A percentile compares a stretch with the other conserved stretches of the same genome.
Conservation (phyloP, 1,140 invertebrate genomes). For the Neodiprion fabricii region DNA sequence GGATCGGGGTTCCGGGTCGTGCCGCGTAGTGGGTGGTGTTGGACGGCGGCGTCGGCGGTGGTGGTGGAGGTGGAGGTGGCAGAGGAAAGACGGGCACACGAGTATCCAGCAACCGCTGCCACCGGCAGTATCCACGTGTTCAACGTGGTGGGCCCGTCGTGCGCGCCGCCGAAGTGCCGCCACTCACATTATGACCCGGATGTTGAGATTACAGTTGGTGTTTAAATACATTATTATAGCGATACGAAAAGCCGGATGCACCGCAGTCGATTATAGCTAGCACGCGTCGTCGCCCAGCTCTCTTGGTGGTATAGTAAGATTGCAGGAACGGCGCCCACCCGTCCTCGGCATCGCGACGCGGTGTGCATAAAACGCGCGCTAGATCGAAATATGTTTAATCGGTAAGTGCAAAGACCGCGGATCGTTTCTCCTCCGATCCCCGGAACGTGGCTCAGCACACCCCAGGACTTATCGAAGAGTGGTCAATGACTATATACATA, state of each 20-base stretch:
- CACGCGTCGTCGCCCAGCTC: conserved; percentile 48
- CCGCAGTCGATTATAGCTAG: conserved; percentile 21
- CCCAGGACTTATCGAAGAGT: too few species aligned
- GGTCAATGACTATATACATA: too few species aligned
- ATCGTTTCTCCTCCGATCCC: too few species aligned
- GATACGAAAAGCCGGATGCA: conserved; percentile 60
- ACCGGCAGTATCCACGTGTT: conserved; percentile 62
- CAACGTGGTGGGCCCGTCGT: conserved; percentile 53
- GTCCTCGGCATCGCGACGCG: too few species aligned
- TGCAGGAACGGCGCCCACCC: too few species aligned
- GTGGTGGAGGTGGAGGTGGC: conserved; percentile 28
- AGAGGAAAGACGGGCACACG: conserved; percentile 33
- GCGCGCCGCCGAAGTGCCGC: conserved; percentile 2
- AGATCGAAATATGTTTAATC: conserved; percentile 61
- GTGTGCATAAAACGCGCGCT: too few species aligned
- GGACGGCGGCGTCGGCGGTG: not conserved
- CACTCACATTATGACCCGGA: conserved; percentile 62
- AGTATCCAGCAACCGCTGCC: conserved; percentile 56
- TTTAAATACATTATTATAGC: conserved; percentile 41
- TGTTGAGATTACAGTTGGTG: conserved; percentile 62
- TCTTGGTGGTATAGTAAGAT: conserved; percentile 25
- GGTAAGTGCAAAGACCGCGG: conserved; percentile 47
- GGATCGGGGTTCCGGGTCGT: conserved; percentile 23
- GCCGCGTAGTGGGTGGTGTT: conserved; percentile 15
- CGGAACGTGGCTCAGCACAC: too few species aligned